These are phyloP conservation scores for Mustela nigripes DNA, from an alignment of 2,113 vertebrate genomes.

Conservation along the genomic window DNA sequence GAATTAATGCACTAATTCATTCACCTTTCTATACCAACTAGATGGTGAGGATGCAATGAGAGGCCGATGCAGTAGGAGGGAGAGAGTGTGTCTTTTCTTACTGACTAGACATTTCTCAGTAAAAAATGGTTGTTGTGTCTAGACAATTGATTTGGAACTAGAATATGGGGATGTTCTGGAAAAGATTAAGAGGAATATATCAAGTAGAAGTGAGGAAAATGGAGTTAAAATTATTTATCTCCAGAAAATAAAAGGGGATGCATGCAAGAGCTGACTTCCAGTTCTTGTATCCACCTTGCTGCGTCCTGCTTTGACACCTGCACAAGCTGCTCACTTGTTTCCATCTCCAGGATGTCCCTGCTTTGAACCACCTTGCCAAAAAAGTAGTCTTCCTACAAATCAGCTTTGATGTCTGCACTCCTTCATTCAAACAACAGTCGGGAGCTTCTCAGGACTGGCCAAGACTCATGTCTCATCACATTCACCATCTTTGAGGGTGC, in stretches of 20 bases:
- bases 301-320: no score
- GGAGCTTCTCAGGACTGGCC: neutral
- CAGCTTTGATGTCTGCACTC: neutral
- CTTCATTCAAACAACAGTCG: neutral
- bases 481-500: accelerated
- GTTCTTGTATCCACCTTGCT: neutral
- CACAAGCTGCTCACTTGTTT: neutral
- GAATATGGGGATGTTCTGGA: neutral
- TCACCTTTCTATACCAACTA: neutral
- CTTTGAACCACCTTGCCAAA: neutral
- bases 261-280: neutral
- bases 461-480: neutral
- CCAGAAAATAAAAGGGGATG: neutral
- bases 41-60: neutral
- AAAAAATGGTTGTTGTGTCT: neutral
- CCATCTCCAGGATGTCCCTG: neutral
- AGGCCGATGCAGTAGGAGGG: neutral
- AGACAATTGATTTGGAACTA: neutral
- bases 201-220: neutral
- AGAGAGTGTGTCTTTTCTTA: neutral
- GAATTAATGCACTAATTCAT: neutral
- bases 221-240: neutral
- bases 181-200: neutral
- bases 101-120: neutral
- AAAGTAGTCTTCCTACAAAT: neutral